Base-by-base conservation (phyloP, 2,113 vertebrate genomes). In the Ictidomys tridecemlineatus region DNA sequence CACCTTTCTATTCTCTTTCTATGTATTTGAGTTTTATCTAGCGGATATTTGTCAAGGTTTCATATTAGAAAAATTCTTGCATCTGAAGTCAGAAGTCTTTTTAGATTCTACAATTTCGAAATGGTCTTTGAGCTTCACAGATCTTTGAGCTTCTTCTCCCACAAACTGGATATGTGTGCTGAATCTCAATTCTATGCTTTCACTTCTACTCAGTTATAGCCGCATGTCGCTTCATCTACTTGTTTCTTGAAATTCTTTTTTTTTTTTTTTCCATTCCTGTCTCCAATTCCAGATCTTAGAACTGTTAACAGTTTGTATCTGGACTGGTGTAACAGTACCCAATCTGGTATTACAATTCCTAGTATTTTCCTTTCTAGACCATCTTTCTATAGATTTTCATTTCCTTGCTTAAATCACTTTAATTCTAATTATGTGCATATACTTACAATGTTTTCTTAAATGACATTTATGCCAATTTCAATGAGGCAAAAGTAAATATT, bases 381-480 rank as follows among this genome's bases (percentile, higher is more conserved):
- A 42, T 72, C 8, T 61, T 53, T 85, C 87, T n/a, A 4, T 14
- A 70, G 48, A 90, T 24, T 61, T 42, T 39, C 24, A 39, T 89
- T 93, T 53, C 82, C 14, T 48, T 95, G 30, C 1, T 96, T 51
- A 58, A 53, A 58, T 58, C 2, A 37, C 17, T 85, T 92, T 61
- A 63, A 83, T 73, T 86, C n/a, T 51, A 90, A 88, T 73, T 72
- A 8, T 42, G 37, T 84, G 4, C n/a, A 58, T 26, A 63, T 39
- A 78, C 34, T 79, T 94, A 20, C 79, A 53, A 2, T 34, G 42
- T 89, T 85, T 85, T 89, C 18, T 89, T 76, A 78, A 82, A 42
- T 51, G 53, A 61, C 4, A 65, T 88, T 73, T 97, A 4, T 85
- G n/a, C 18, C 18, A 77, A 48, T 93, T 80, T 94, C 61, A 93